These are phyloP conservation scores for Ectemnius continuus DNA, from an alignment of 2,888 invertebrate species.

Conservation along the genomic window DNA sequence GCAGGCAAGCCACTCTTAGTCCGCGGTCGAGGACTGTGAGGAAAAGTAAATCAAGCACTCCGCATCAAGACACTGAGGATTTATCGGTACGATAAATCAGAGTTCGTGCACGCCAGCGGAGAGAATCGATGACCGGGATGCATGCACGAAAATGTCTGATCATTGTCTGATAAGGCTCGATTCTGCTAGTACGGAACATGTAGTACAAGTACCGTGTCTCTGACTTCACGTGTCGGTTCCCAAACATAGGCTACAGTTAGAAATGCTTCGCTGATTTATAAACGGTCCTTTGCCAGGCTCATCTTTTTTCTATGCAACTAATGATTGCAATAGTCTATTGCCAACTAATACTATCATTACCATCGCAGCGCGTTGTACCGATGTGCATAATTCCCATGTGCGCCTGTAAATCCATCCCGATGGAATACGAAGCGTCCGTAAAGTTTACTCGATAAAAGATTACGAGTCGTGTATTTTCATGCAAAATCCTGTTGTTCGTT, in stretches of 20 bases:
- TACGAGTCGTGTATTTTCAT: too few relatives aligned
- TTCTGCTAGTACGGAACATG: background rate
- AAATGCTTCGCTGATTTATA: background rate
- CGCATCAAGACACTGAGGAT: background rate
- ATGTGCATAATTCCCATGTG: too few relatives aligned
- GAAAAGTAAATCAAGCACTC: slow-evolving; percentile 4
- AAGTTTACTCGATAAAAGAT: too few relatives aligned
- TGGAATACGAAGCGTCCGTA: too few relatives aligned
- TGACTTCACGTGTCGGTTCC: background rate
- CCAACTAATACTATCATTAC: too few relatives aligned
- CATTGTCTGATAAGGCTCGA: slow-evolving; percentile 4
- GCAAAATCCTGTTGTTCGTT: too few relatives aligned
- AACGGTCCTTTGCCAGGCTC: background rate
- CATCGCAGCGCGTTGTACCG: too few relatives aligned
- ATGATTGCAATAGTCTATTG: too few relatives aligned
- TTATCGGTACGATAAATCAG: slow-evolving; percentile 3
- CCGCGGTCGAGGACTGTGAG: slow-evolving; percentile 3
- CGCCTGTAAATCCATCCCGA: too few relatives aligned
- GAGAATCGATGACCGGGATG: slow-evolving; percentile 7
- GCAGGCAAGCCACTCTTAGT: slow-evolving; percentile 1
- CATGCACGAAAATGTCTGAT: slow-evolving; percentile 7
- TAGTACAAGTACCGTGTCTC: background rate
- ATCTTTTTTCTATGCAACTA: background rate
- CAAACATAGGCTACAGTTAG: background rate
- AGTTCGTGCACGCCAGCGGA: background rate